Evolutionary conservation across 1,140 invertebrate species (phyloP), one percentile per base, ranked within the genome.

Genomic region (Pissodes strobi): DNA sequence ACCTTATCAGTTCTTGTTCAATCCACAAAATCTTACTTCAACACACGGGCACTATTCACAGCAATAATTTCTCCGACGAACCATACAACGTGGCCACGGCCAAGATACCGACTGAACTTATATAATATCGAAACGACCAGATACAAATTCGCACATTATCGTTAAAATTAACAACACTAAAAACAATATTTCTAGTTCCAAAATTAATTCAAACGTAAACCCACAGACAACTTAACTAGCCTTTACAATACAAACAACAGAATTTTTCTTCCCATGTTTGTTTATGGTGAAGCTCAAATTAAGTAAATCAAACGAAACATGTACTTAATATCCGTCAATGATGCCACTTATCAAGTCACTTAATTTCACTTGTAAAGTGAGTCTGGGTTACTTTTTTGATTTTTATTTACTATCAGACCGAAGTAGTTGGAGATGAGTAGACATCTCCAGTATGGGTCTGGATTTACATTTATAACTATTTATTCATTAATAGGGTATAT

Each of bases 251-350:
- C 53, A 45, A 57, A 57, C 53, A 57, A 43, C 21, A 57, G 38
- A 43, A 57, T 57, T 45, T 45, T 25, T 57, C 39, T 57, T 57
- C n/a, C 15, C n/a, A 10, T 30, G 53, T 45, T 43, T 57, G 53
- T 57, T 57, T 57, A 57, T 57, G 21, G 19, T n/a, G 30, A 18
- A 17, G 13, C 15, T 18, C 25, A 45, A 57, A 43, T 43, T 43
- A 45, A 57, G 53, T 57, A 57, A 57, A 57, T 57, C 38, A 57
- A 57, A 57, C 21, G 23, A 43, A 57, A 43, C 53, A 27, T 4
- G 38, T 43, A 57, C 37, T 57, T 57, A 57, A 57, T 57, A 57
- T 45, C 38, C 38, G 39, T 57, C 53, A 57, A 57, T 57, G 53
- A 45, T 57, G 38, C 53, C 53, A 57, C 53, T 57, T 57, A 57